These are phyloP conservation scores for Petrolisthes manimaculis DNA, from an alignment of 2,888 invertebrate species.

Conservation along the genomic window DNA sequence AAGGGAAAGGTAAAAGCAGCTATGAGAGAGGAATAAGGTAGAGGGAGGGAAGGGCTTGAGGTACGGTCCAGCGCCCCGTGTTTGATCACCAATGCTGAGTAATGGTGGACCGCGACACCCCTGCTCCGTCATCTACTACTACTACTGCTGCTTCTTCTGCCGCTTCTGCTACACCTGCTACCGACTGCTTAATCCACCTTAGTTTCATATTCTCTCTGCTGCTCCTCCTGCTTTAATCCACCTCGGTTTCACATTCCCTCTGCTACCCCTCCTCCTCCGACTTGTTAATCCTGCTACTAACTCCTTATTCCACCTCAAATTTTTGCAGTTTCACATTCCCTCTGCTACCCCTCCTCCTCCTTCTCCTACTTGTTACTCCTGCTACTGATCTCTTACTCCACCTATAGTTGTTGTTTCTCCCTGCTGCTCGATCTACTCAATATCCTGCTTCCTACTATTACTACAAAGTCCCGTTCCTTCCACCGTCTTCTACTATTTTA, in stretches of 20 bases:
- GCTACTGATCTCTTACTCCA: neutral
- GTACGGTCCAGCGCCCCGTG: conserved; percentile 18
- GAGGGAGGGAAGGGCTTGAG: neutral
- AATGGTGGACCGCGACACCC: neutral
- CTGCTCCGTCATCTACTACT: neutral
- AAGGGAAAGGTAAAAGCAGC: neutral
- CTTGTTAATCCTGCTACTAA: no score
- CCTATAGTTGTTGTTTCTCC: neutral
- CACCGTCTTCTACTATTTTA: no score
- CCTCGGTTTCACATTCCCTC: no score
- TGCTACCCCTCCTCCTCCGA: no score
- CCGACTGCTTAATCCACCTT: no score
- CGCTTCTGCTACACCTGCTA: neutral
- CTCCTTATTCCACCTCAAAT: no score
- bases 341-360: neutral
- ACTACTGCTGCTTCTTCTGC: neutral
- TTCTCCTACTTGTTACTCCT: neutral
- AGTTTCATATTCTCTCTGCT: no score
- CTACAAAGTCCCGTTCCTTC: no score
- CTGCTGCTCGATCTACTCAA: no score
- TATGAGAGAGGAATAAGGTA: neutral
- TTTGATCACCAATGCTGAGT: conserved; percentile 18
- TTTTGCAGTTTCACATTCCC: neutral
- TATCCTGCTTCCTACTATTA: no score
- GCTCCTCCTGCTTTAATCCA: no score